Base-by-base conservation (phyloP, 2,888 invertebrate genomes). In the Tachystola acroxantha region DNA sequence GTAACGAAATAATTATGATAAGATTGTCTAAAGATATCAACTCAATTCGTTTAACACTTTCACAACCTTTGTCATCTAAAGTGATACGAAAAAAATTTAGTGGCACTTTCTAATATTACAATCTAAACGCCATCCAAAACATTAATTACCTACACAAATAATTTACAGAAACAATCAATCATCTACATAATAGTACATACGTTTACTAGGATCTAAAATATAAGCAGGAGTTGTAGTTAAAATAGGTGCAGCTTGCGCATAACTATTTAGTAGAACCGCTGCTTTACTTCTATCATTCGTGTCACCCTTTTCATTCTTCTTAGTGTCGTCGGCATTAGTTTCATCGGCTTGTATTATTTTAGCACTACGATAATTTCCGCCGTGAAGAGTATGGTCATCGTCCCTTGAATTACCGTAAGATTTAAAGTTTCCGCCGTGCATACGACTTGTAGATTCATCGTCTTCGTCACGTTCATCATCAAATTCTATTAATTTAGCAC, bases 121-220 rank as follows among this genome's bases (percentile, higher is more conserved):
- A 32, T 46, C 50, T 55, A 52, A n/a, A 54, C 55, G 54, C 53
- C n/a, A n/a, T 4, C 24, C 43, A 32, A 35, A 10, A 16, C 19
- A 19, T n/a, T 33, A 44, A 43, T n/a, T 32, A 12, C 7, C 11
- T 14, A 37, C 20, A 31, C 36, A 31, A 32, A 36, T 27, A 26
- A 24, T 11, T 36, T 36, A 24, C 27, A 26, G 16, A 14, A 27
- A 20, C 26, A 57, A 19, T 37, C 30, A 65, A 11, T 58, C 51
- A 46, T 86, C 86, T 10, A 85, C 81, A 42, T 84, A 88, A 50
- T 82, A 88, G 55, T 88, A 88, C 78, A 81, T 81, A 46, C 88
- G 65, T 64, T 88, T 85, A 44, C 87, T 85, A 16, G 88, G 88
- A 50, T 88, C 86, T 55, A 84, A 55, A 45, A 87, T 88, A 38